Percentiles rank a stretch among this genome's conserved stretches.
phyloP scores from a whole-genome alignment of 2,797 vertebrate genomes.

The Labeo calbasu region DNA sequence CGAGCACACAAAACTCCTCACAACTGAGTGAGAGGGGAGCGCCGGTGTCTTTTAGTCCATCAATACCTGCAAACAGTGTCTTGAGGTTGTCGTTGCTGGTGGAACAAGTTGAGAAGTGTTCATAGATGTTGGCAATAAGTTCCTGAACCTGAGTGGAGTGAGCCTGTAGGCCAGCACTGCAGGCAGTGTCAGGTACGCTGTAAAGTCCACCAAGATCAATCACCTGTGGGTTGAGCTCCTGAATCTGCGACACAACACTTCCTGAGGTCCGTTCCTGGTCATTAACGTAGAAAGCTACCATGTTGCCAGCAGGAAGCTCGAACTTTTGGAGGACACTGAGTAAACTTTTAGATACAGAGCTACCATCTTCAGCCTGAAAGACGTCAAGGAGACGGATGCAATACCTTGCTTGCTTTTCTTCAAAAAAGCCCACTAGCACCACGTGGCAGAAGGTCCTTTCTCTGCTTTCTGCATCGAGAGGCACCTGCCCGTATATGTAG shows the following conservation, averaged over 20 bases:
- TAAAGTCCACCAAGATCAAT: slow-evolving; percentile 70
- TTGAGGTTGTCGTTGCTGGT: slow-evolving; percentile 66
- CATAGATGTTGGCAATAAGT: slow-evolving; percentile 70
- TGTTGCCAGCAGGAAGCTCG: slow-evolving; percentile 67
- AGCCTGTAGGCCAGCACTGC: slow-evolving; percentile 65
- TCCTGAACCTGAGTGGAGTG: slow-evolving; percentile 67
- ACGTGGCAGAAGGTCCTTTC: slow-evolving; percentile 58
- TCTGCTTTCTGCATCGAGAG: slow-evolving; percentile 52
- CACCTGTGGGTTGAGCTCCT: slow-evolving; percentile 69
- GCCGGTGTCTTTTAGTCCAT: slow-evolving; percentile 41
- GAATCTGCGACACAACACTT: slow-evolving; percentile 69
- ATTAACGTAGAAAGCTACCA: slow-evolving; percentile 69
- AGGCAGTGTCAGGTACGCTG: slow-evolving; percentile 68
- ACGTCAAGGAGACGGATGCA: slow-evolving; percentile 75
- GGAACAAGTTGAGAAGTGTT: slow-evolving; percentile 64
- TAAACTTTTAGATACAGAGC: slow-evolving; percentile 57
- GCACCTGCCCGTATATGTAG: slow-evolving; percentile 73
- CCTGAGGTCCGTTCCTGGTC: slow-evolving; percentile 59
- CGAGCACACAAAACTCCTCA: slow-evolving; percentile 65
- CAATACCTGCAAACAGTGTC: slow-evolving; percentile 68
- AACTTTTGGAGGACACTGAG: slow-evolving; percentile 70
- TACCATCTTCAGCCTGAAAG: slow-evolving; percentile 56
- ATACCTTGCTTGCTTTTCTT: slow-evolving; percentile 63
- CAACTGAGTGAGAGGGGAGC: slow-evolving; percentile 63
- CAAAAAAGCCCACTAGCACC: slow-evolving; percentile 76